phyloP scores from a whole-genome alignment of 2,888 invertebrate species.

The Rotaria socialis region DNA sequence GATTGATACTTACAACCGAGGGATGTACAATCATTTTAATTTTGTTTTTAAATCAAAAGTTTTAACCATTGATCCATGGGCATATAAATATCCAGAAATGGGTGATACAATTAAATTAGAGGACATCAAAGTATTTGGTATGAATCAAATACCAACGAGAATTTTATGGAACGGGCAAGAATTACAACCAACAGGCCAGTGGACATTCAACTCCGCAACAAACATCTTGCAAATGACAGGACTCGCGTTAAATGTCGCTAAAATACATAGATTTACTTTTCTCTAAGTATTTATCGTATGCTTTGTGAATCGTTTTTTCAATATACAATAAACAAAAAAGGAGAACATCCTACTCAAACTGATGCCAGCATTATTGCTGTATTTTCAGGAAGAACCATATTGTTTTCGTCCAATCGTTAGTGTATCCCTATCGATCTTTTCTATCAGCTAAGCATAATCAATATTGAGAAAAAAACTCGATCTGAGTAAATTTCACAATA shows the following conservation, averaged over 20 bases:
- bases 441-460: too few species aligned
- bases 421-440: too few species aligned
- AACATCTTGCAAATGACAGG: not conserved
- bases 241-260: not conserved
- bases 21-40: conserved; percentile 31
- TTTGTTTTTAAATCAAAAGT: conserved; percentile 10
- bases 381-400: too few species aligned
- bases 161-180: not conserved
- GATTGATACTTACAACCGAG: conserved; percentile 23
- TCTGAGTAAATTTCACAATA: too few species aligned
- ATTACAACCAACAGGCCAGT: not conserved
- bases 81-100: not conserved
- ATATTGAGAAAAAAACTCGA: too few species aligned
- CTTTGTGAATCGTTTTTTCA: too few species aligned
- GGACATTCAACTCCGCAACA: not conserved
- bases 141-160: not conserved
- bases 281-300: not conserved
- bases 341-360: too few species aligned
- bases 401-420: too few species aligned
- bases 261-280: not conserved
- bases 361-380: too few species aligned
- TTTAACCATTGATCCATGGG: not conserved
- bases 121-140: conserved; percentile 37
- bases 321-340: too few species aligned
- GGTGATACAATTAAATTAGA: not conserved